Evolutionary conservation across 2,797 vertebrate genomes (phyloP), one percentile per base, ranked within the genome.

Genomic region (Fistularia commersonii): DNA sequence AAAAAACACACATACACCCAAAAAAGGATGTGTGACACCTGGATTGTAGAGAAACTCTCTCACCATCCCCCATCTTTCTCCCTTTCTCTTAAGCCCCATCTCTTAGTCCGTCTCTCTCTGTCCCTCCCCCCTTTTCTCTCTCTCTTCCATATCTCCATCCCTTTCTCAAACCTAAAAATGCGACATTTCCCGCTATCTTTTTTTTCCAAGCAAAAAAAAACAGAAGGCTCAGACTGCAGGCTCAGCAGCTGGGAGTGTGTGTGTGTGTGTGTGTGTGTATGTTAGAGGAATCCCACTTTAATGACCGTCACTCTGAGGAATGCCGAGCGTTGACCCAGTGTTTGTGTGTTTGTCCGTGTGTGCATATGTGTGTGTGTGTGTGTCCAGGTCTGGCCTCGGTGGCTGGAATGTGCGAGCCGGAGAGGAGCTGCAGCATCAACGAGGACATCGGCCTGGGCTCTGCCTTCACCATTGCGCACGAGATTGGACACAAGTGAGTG

Each of bases 401-500:
- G 81, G 96, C 96, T 88, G 97, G 97, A 90, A 99, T 99, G 97
- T 98, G 96, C 72, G 97, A 98, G 88, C 96, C 96, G 40, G 97
- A 98, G 87, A 91, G 97, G 81, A 99, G 97, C 82, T 99, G 96
- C 91, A 99, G 96, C 91, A 99, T 99, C 93, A 99, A 99, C 84
- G 96, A 99, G 93, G 96, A 99, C 89, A 97, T 99, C 83, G 97
- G 97, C 84, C 89, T 99, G 60, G 96, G 95, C 57, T 99, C 95
- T 68, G 96, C 97, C 80, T 98, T 98, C 92, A 99, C 97, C 88
- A 99, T 99, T 73, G 95, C 97, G 48, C 97, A 98, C 59, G 97
- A 99, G 88, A 99, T 99, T 68, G 97, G 97, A 88, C 97, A 99
- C 95, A 99, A 99, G 97, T 99, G 90, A 96, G 97, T 96, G 77